These are phyloP conservation scores for Chitala chitala DNA, from an alignment of 2,113 vertebrate species.

Conservation along the genomic window DNA sequence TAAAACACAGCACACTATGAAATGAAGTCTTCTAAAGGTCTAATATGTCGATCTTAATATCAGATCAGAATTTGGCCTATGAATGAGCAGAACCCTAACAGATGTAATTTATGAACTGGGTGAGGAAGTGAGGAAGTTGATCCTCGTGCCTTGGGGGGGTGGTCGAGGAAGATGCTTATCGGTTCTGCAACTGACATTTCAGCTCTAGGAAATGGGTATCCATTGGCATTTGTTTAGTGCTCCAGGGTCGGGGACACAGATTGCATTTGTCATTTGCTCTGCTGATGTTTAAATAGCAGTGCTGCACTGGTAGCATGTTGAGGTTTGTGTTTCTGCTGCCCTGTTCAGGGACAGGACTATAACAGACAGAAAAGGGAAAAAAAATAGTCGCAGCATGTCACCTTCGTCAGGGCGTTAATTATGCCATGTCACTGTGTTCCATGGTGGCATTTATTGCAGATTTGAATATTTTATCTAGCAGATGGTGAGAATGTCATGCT, in stretches of 20 bases:
- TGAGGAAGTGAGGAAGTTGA: neutral
- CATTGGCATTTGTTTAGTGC: slow-evolving; percentile 57
- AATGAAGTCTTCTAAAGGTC: neutral
- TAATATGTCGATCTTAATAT: neutral
- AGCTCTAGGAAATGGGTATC: slow-evolving; percentile 50
- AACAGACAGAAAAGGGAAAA: slow-evolving; percentile 35
- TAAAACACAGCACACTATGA: neutral
- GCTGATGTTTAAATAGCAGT: slow-evolving; percentile 30
- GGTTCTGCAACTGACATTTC: slow-evolving; percentile 54
- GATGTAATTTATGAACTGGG: slow-evolving; percentile 4
- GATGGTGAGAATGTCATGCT: slow-evolving; percentile 75
- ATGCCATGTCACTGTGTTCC: slow-evolving; percentile 61
- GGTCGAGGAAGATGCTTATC: neutral
- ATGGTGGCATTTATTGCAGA: slow-evolving; percentile 69
- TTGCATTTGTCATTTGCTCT: slow-evolving; percentile 55
- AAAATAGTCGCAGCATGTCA: slow-evolving; percentile 57
- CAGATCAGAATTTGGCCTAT: neutral
- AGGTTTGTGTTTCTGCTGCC: slow-evolving; percentile 10
- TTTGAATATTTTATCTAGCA: slow-evolving; percentile 76
- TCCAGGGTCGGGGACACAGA: slow-evolving; percentile 46
- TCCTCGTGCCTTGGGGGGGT: too few species aligned
- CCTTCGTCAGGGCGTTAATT: slow-evolving; percentile 69
- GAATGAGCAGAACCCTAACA: neutral
- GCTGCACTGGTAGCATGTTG: slow-evolving; percentile 20
- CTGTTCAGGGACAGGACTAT: slow-evolving; percentile 18